Evolutionary conservation across 2,888 invertebrate species (phyloP).

Genomic region (Chalcosyrphus nemorum): DNA sequence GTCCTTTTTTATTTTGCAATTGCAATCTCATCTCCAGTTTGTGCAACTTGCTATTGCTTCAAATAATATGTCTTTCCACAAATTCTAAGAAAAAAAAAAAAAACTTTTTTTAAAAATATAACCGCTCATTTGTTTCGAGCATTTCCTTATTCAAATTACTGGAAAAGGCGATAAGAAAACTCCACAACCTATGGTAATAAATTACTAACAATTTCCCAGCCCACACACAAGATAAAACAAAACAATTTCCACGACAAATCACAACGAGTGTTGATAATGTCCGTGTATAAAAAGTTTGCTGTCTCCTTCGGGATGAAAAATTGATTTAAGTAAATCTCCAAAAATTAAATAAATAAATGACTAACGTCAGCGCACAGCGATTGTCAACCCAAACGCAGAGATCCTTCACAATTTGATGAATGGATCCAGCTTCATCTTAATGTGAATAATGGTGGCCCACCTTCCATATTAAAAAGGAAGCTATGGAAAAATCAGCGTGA

Average conservation of each 20-base stretch:
- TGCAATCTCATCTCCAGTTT: too few species aligned
- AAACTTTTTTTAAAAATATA: not conserved
- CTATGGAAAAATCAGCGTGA: too few species aligned
- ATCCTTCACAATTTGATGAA: constrained; percentile 13
- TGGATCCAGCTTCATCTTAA: constrained; percentile 19
- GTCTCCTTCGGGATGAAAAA: constrained; percentile 1
- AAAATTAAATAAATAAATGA: constrained; percentile 27
- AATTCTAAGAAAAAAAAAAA: too few species aligned
- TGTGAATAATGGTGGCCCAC: constrained; percentile 25
- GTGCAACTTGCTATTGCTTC: too few species aligned
- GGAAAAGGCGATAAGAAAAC: not conserved
- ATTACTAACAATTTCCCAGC: not conserved
- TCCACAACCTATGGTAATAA: not conserved
- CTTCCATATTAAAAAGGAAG: constrained; percentile 12
- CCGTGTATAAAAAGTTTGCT: not conserved
- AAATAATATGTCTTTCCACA: too few species aligned
- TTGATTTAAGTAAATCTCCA: constrained; percentile 28
- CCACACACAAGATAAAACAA: not conserved
- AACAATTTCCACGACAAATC: constrained; percentile 14
- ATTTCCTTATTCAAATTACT: not conserved
- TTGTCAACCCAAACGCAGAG: constrained; percentile 1
- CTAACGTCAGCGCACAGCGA: constrained; percentile 9
- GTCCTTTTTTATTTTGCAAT: too few species aligned
- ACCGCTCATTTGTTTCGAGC: constrained; percentile 8
- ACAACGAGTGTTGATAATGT: constrained; percentile 6